A percentile compares a stretch with the other conserved stretches of the same genome.
Evolutionary conservation across 2,888 invertebrate species (phyloP).

Genomic region (Arge pagana): DNA sequence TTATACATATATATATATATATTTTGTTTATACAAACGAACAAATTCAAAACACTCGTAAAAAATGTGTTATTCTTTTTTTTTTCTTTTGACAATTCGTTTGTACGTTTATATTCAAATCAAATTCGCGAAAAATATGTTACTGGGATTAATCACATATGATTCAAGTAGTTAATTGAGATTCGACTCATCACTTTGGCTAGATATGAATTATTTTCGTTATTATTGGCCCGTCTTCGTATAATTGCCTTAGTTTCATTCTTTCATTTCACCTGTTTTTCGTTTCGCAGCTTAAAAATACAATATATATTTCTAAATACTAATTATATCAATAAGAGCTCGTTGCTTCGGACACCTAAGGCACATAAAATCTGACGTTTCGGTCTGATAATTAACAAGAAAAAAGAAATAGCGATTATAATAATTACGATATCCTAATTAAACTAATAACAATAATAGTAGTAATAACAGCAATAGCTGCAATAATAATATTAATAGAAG

Average conservation of each 20-base stretch:
- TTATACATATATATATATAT: too few relatives aligned
- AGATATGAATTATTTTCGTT: neutral
- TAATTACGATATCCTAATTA: neutral
- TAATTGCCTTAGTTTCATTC: neutral
- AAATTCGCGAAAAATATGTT: too few relatives aligned
- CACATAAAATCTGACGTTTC: conserved; percentile 16
- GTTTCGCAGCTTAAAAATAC: conserved; percentile 6
- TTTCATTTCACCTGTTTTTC: neutral
- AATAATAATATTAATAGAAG: conserved; percentile 6
- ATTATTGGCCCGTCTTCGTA: neutral
- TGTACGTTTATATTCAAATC: too few relatives aligned
- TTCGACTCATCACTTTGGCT: neutral
- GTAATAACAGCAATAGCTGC: conserved; percentile 2
- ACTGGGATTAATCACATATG: too few relatives aligned
- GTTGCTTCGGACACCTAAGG: conserved; percentile 2
- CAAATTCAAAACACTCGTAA: too few relatives aligned
- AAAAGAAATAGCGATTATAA: neutral
- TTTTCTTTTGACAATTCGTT: too few relatives aligned
- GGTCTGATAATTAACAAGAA: conserved; percentile 1
- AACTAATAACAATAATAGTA: neutral
- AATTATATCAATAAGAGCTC: conserved; percentile 4
- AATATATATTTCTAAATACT: neutral
- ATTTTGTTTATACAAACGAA: too few relatives aligned
- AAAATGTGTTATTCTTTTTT: too few relatives aligned
- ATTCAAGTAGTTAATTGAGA: too few relatives aligned